These are phyloP conservation scores for Coelopa pilipes DNA, from an alignment of 2,888 invertebrate genomes.

Conservation along the genomic window DNA sequence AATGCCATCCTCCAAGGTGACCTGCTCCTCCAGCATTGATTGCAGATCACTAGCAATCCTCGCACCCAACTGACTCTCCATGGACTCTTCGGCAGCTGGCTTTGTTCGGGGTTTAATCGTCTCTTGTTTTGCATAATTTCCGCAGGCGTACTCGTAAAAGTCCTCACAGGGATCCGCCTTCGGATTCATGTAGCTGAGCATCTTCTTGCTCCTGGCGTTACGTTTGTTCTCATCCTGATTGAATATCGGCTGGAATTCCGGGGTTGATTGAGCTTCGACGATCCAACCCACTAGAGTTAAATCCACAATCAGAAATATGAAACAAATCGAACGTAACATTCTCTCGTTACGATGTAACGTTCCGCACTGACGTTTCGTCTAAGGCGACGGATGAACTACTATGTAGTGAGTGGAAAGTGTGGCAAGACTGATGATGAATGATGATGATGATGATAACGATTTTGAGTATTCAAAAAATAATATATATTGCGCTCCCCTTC, in stretches of 20 bases:
- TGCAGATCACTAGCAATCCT: conserved; percentile 51
- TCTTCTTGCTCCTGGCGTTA: conserved; percentile 49
- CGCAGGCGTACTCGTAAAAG: conserved; percentile 63
- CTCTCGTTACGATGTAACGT: conserved; percentile 39
- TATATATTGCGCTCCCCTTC: too few species aligned
- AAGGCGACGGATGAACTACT: neutral
- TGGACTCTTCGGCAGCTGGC: conserved; percentile 37
- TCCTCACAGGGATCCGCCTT: conserved; percentile 58
- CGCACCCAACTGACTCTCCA: conserved; percentile 40
- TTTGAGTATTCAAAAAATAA: neutral
- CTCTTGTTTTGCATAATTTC: conserved; percentile 53
- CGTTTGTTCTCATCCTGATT: conserved; percentile 53
- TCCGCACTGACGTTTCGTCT: conserved; percentile 29
- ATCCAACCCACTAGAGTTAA: conserved; percentile 11
- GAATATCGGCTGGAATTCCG: conserved; percentile 48
- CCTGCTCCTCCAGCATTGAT: conserved; percentile 51
- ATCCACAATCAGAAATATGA: neutral
- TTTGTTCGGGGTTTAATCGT: too few species aligned
- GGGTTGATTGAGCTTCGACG: neutral
- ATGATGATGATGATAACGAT: too few species aligned
- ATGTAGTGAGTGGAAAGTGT: neutral
- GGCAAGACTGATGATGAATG: too few species aligned
- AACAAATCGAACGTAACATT: conserved; percentile 29
- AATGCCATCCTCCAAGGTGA: conserved; percentile 50
- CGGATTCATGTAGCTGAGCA: conserved; percentile 55